Evolutionary conservation across 1,140 invertebrate species (phyloP).

Genomic region (Pseudomyrmex cubaensis): DNA sequence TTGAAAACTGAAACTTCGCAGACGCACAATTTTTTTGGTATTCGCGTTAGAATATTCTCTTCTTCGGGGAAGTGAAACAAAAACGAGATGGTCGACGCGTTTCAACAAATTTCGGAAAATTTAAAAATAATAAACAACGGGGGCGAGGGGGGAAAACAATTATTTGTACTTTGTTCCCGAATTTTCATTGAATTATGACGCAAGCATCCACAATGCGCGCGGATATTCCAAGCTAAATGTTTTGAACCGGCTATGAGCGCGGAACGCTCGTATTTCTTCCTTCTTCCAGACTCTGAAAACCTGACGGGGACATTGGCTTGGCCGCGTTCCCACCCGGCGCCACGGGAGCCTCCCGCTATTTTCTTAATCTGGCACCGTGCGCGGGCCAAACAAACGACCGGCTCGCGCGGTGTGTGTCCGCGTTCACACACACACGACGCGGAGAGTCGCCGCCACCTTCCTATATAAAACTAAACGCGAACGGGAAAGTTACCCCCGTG

Average conservation of each 20-base stretch:
- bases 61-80: too few relatives aligned
- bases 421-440: background rate
- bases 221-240: slow-evolving; percentile 27
- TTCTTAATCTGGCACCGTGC: slow-evolving; percentile 76
- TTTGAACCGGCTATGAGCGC: background rate
- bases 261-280: slow-evolving; percentile 4
- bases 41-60: too few relatives aligned
- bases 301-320: slow-evolving; percentile 27
- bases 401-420: slow-evolving; percentile 34
- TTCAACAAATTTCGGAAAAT: background rate
- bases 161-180: background rate
- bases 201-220: background rate
- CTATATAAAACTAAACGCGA: background rate
- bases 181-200: background rate
- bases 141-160: background rate
- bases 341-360: slow-evolving; percentile 78
- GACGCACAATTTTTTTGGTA: background rate
- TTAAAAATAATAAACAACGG: background rate
- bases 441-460: slow-evolving; percentile 15
- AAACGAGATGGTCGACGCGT: too few relatives aligned
- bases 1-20: background rate
- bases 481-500: slow-evolving; percentile 51
- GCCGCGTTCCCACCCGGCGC: slow-evolving; percentile 73
- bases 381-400: slow-evolving; percentile 73
- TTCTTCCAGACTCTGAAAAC: slow-evolving; percentile 26